These are phyloP conservation scores for Augiades crinisus DNA, from an alignment of 2,888 invertebrate species.

Conservation along the genomic window DNA sequence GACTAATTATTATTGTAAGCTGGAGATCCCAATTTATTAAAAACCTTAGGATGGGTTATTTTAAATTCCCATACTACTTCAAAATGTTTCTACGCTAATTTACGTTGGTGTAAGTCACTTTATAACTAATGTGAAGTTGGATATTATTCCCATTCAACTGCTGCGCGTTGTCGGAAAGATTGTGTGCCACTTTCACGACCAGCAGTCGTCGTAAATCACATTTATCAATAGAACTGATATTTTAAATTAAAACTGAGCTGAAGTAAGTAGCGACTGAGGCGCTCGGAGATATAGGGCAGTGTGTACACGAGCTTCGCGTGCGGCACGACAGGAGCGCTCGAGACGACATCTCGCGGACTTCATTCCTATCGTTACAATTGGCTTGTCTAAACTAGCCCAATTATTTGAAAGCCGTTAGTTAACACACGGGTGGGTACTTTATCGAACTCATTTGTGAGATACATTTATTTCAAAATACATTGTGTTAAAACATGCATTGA, in stretches of 20 bases:
- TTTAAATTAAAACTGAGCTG: conserved; percentile 19
- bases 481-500: no score
- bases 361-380: conserved; percentile 72
- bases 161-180: conserved; percentile 10
- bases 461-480: no score
- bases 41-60: no score
- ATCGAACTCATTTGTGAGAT: not conserved
- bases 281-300: conserved; percentile 25
- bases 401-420: conserved; percentile 41
- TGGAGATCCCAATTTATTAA: no score
- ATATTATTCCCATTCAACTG: not conserved
- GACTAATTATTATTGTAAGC: no score
- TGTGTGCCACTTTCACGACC: conserved; percentile 18
- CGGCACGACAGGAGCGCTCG: conserved; percentile 39
- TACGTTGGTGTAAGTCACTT: no score
- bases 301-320: conserved; percentile 34
- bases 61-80: no score
- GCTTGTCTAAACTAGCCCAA: conserved; percentile 58
- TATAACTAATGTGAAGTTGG: no score
- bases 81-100: no score
- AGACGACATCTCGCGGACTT: conserved; percentile 57
- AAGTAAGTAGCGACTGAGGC: conserved; percentile 28
- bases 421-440: conserved; percentile 36
- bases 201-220: conserved; percentile 21
- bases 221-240: conserved; percentile 25